Evolutionary conservation across 2,888 invertebrate species (phyloP).

Genomic region (Eupithecia exiguata): DNA sequence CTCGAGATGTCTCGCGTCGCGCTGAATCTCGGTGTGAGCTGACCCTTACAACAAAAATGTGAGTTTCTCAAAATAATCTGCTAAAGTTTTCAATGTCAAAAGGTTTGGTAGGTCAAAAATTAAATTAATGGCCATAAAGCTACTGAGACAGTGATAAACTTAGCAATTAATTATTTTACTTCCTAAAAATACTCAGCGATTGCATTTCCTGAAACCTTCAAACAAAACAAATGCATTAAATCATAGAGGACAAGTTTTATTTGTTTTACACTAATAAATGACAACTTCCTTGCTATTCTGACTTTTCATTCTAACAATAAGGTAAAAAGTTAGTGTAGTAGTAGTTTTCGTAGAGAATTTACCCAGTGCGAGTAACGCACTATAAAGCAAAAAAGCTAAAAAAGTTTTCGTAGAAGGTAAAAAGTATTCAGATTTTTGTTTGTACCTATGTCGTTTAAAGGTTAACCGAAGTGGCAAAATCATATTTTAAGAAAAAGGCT

Average conservation of each 20-base stretch:
- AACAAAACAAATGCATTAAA: constrained; percentile 25
- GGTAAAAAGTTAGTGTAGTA: too few relatives aligned
- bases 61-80: neutral
- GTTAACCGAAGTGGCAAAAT: neutral
- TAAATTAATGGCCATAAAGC: neutral
- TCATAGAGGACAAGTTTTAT: constrained; percentile 26
- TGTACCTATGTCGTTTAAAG: neutral
- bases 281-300: constrained; percentile 19
- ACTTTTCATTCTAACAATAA: constrained; percentile 9
- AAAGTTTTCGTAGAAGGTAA: too few relatives aligned
- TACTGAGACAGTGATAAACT: constrained; percentile 3
- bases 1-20: too few relatives aligned
- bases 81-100: neutral
- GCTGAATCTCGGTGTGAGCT: too few relatives aligned
- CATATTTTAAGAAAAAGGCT: neutral
- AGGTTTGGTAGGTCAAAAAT: constrained; percentile 4
- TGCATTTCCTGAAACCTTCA: constrained; percentile 35
- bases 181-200: constrained; percentile 16
- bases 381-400: too few relatives aligned
- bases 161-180: constrained; percentile 9
- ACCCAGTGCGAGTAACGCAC: too few relatives aligned
- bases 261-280: constrained; percentile 21
- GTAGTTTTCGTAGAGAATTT: too few relatives aligned
- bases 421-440: too few relatives aligned
- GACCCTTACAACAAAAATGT: neutral